Conservation (phyloP, 2,113 vertebrate genomes). For the Perccottus glenii region DNA sequence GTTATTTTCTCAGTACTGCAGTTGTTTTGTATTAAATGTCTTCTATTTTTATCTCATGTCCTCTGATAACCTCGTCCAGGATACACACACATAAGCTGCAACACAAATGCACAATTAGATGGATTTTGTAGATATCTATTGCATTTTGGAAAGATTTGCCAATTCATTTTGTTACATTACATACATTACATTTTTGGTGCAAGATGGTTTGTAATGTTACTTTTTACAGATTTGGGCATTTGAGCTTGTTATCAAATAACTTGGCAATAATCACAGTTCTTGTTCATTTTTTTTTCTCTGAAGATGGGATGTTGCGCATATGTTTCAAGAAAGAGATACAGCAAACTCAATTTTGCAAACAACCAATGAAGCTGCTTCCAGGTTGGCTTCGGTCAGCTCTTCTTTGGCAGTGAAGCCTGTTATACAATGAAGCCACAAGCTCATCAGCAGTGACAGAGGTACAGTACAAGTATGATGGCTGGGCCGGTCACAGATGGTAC, state of each 20-base stretch:
- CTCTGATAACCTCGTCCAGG: constrained; percentile 22
- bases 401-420: constrained; percentile 26
- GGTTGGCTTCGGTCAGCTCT: constrained; percentile 23
- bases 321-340: too few relatives aligned
- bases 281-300: not conserved
- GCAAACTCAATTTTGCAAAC: constrained; percentile 10
- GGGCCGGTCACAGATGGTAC: constrained; percentile 72
- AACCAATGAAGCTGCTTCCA: constrained; percentile 27
- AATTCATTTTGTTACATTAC: too few relatives aligned
- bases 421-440: constrained; percentile 40
- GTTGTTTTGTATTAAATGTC: constrained; percentile 5
- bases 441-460: constrained; percentile 50
- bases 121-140: too few relatives aligned
- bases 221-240: not conserved
- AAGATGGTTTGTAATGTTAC: not conserved
- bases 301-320: too few relatives aligned
- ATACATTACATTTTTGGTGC: too few relatives aligned
- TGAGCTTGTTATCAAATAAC: not conserved
- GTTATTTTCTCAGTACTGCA: too few relatives aligned
- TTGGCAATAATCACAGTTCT: not conserved
- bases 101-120: not conserved
- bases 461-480: constrained; percentile 56
- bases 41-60: not conserved
- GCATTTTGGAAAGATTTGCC: too few relatives aligned
- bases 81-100: constrained; percentile 5